Base-by-base conservation (phyloP, 2,113 vertebrate genomes). In the Sarotherodon lohbergeri region DNA sequence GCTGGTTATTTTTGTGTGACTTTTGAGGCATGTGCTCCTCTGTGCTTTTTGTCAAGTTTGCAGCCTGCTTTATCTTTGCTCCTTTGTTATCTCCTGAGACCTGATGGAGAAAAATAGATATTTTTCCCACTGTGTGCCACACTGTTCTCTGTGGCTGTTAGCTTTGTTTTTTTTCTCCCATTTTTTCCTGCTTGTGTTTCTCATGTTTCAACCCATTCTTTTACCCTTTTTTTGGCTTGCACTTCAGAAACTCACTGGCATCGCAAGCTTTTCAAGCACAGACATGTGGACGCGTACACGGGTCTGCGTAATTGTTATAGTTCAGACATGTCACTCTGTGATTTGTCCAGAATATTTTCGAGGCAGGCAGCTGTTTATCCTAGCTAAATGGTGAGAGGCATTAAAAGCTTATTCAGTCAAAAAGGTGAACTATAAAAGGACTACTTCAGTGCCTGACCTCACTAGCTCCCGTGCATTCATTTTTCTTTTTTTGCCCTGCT, bases 71-170 rank as follows among this genome's bases (percentile, higher is more conserved):
- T 90, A 90, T 90, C 88, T 91, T 57, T 80, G 76, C 85, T 86
- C 76, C 84, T 89, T 84, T 93, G 85, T 85, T 92, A 92, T 94
- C 92, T 93, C 91, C 88, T 86, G 90, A 93, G 92, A 91, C 83
- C 59, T 84, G 90, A 91, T 90, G 88, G 78, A 84, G 80, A 85
- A 89, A 83, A 90, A 91, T 78, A 87, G 82, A 87, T 86, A 43
- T 82, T 86, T 88, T 86, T 76, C 46, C 14, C 32, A 82, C 68
- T 76, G 34, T 88, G 78, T 90, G 56, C 55, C 80, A 83, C 78
- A 82, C 73, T 92, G 80, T 73, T 88, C 81, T 79, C 82, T 41
- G 32, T 24, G 54, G 81, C 81, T 89, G 79, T 89, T 88, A 80
- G 83, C 41, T 79, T 68, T 68, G 61, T 19, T 87, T 36, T 78